phyloP scores from a whole-genome alignment of 2,888 invertebrate species.

The Pantelozetes paolii region DNA sequence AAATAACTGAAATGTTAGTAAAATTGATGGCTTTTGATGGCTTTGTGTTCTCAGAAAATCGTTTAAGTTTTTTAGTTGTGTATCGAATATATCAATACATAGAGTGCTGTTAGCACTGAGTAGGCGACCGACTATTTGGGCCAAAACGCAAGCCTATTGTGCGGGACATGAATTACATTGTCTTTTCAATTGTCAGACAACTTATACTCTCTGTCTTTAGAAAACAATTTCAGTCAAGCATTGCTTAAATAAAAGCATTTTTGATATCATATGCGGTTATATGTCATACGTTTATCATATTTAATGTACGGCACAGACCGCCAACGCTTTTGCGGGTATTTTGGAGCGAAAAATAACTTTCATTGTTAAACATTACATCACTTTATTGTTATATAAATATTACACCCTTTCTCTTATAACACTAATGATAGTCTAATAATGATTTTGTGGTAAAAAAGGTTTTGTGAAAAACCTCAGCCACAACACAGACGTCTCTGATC shows the following conservation, averaged over 20 bases:
- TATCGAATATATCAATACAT: background rate
- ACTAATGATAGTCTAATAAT: background rate
- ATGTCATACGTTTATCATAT: slow-evolving; percentile 21
- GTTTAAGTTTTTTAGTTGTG: background rate
- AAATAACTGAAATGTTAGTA: background rate
- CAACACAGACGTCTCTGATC: no score
- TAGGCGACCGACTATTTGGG: slow-evolving; percentile 28
- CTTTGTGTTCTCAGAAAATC: slow-evolving; percentile 32
- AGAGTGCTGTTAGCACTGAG: background rate
- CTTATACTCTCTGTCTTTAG: slow-evolving; percentile 1
- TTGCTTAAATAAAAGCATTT: background rate
- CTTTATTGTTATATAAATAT: background rate
- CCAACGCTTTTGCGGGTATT: slow-evolving; percentile 32
- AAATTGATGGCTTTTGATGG: background rate
- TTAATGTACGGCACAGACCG: background rate
- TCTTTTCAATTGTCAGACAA: slow-evolving; percentile 22
- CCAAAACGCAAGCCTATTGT: slow-evolving; percentile 27
- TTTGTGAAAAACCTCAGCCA: background rate
- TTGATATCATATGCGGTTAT: background rate
- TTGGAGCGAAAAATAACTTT: slow-evolving; percentile 9
- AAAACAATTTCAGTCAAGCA: slow-evolving; percentile 22
- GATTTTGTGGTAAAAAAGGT: background rate
- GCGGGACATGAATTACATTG: slow-evolving; percentile 8
- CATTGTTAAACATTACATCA: slow-evolving; percentile 33
- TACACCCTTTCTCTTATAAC: slow-evolving; percentile 5